Evolutionary conservation across 92 coral and sea anemone genomes (phyloP).

Genomic region (Epizoanthus rinbou): DNA sequence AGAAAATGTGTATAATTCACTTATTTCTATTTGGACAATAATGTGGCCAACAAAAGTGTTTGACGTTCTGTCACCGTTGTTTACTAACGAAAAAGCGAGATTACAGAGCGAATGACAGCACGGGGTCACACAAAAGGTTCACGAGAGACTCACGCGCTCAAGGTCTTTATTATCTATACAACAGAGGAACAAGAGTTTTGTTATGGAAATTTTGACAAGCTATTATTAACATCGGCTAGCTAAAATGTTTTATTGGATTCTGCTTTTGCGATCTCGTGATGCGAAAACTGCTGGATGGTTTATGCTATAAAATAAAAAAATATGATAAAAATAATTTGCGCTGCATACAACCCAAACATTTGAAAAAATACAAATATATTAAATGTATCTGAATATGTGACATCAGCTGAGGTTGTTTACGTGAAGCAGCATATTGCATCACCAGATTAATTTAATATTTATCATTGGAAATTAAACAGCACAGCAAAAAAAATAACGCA

Average conservation of each 20-base stretch:
- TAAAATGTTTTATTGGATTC: background rate
- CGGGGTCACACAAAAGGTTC: background rate
- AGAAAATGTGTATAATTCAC: background rate
- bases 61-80: background rate
- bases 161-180: background rate
- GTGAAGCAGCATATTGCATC: conserved; percentile 22
- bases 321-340: too few relatives aligned
- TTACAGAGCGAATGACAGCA: background rate
- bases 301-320: too few relatives aligned
- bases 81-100: background rate
- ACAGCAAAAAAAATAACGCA: conserved; percentile 6
- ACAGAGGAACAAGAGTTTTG: background rate
- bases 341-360: too few relatives aligned
- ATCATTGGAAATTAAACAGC: conserved; percentile 34
- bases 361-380: too few relatives aligned
- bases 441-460: conserved; percentile 13
- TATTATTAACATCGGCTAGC: conserved; percentile 2
- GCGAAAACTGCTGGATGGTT: background rate
- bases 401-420: conserved; percentile 32
- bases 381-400: background rate
- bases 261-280: background rate
- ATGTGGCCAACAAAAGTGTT: background rate
- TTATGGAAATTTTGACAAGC: conserved; percentile 21
- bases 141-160: conserved; percentile 24
- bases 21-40: background rate